These are phyloP conservation scores for Drosophila carrolli DNA, from an alignment of 1,140 invertebrate genomes.

Conservation along the genomic window DNA sequence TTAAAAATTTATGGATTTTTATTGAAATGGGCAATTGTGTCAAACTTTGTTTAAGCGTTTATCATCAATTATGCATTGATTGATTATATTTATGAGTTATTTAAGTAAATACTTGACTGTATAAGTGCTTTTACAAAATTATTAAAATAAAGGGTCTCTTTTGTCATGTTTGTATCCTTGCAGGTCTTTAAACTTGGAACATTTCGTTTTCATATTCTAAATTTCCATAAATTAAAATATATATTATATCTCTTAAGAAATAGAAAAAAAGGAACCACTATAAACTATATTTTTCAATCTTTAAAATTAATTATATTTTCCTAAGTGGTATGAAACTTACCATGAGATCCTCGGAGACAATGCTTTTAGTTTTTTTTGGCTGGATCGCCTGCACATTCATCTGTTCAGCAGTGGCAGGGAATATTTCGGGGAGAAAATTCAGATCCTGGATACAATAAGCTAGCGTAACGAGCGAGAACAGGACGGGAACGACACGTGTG, in stretches of 20 bases:
- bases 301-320: no score
- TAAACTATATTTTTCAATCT: no score
- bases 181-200: no score
- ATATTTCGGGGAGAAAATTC: constrained; percentile 2
- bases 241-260: no score
- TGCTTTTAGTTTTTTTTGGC: constrained; percentile 16
- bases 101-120: constrained; percentile 1
- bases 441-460: constrained; percentile 20
- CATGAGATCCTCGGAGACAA: constrained; percentile 56
- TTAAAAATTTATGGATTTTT: constrained; percentile 23
- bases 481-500: constrained; percentile 46
- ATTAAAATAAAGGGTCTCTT: no score
- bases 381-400: constrained; percentile 7
- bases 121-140: neutral
- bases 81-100: constrained; percentile 8
- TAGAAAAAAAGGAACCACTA: no score
- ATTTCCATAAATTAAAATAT: no score
- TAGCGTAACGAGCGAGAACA: constrained; percentile 4
- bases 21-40: constrained; percentile 24
- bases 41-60: constrained; percentile 16
- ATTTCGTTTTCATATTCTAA: no score
- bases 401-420: constrained; percentile 12
- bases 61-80: constrained; percentile 15
- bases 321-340: constrained; percentile 36
- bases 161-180: no score